Conservation (phyloP, 2,113 vertebrate species). For the Chamaetylas fuelleborni region DNA sequence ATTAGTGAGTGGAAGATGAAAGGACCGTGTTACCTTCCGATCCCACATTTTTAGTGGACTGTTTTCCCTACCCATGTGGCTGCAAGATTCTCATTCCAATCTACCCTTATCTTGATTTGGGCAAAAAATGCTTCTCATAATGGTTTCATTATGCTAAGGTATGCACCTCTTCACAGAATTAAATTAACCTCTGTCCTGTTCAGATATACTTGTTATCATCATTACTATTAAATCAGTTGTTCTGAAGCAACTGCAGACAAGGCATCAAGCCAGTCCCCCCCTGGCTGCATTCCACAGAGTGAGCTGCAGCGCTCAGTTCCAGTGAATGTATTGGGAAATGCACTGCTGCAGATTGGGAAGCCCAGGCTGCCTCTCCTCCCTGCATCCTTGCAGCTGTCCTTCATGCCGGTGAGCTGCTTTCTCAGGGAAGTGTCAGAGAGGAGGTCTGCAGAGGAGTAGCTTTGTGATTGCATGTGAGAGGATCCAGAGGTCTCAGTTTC, state of each 20-base stretch:
- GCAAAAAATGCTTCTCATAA: background rate
- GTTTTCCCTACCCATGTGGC: slow-evolving; percentile 27
- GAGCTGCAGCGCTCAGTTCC: background rate
- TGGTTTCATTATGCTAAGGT: slow-evolving; percentile 24
- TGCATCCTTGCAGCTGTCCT: background rate
- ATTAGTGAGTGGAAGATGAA: slow-evolving; percentile 29
- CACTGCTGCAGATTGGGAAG: background rate
- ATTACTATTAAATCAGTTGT: slow-evolving; percentile 7
- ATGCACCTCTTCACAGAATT: background rate
- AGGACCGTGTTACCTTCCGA: background rate
- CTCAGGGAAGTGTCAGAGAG: background rate
- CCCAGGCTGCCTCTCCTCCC: background rate
- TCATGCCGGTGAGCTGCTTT: background rate
- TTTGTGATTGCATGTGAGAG: background rate
- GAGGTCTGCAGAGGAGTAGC: background rate
- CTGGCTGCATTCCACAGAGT: background rate
- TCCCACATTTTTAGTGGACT: slow-evolving; percentile 11
- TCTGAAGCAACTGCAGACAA: slow-evolving; percentile 45
- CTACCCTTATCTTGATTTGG: slow-evolving; percentile 14
- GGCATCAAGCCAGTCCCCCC: background rate
- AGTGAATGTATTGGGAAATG: background rate
- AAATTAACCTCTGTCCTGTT: slow-evolving; percentile 35
- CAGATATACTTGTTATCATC: slow-evolving; percentile 4
- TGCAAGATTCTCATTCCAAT: slow-evolving; percentile 38
- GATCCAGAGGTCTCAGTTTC: background rate